phyloP scores from a whole-genome alignment of 2,113 vertebrate species.

The Colinus virginianus region DNA sequence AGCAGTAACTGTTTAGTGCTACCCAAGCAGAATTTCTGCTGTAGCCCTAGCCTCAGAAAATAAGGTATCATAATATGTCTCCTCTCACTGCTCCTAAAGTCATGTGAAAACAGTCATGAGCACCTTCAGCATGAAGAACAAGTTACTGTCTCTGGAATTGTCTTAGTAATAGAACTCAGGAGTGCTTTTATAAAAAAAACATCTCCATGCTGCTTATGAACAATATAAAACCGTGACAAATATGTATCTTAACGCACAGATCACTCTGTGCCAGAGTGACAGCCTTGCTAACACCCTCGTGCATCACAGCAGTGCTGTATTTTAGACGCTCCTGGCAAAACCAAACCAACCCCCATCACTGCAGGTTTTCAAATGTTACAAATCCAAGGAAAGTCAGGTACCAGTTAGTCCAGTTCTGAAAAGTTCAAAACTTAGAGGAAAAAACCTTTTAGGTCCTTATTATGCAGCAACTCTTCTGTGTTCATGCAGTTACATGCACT shows the following conservation, averaged over 20 bases:
- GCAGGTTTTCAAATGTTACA: too few species aligned
- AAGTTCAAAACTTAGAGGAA: neutral
- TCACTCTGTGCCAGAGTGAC: accelerated
- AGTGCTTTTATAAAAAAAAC: neutral
- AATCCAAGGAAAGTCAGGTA: neutral
- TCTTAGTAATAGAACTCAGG: too few species aligned
- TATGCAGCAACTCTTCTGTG: neutral
- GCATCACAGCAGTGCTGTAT: neutral
- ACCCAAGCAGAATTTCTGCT: neutral
- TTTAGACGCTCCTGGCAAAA: neutral
- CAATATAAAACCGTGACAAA: too few species aligned
- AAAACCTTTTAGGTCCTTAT: accelerated
- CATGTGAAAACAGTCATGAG: neutral
- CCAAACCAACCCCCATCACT: neutral
- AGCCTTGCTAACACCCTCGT: accelerated
- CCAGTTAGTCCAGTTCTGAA: neutral
- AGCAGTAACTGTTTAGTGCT: neutral
- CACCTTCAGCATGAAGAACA: neutral
- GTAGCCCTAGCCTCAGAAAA: neutral
- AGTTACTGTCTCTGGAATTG: neutral
- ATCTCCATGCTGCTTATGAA: accelerated
- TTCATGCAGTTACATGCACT: neutral
- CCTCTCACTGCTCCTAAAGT: neutral
- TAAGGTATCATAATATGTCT: neutral
- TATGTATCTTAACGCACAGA: accelerated